Percentiles rank a stretch among this genome's conserved stretches.
Evolutionary conservation across 2,797 vertebrate species (phyloP).

Genomic region (Toxotes lorentzi): DNA sequence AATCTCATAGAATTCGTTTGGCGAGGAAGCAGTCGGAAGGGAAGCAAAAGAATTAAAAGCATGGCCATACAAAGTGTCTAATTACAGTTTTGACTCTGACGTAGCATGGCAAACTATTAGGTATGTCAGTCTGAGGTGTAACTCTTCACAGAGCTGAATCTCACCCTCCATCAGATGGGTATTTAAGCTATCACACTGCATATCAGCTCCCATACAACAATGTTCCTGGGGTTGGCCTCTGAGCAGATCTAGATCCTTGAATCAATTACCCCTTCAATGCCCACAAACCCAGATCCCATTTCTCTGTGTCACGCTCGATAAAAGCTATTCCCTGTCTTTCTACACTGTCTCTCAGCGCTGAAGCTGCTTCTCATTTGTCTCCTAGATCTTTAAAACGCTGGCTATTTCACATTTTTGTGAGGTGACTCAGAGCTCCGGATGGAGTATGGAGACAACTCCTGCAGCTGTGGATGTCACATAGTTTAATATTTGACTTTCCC

Average conservation of each 20-base stretch:
- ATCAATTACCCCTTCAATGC: constrained; percentile 81
- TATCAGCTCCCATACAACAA: constrained; percentile 67
- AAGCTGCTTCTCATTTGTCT: constrained; percentile 70
- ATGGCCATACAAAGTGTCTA: constrained; percentile 61
- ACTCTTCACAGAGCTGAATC: constrained; percentile 47
- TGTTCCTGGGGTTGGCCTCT: constrained; percentile 59
- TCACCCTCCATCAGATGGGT: constrained; percentile 38
- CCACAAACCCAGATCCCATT: constrained; percentile 80
- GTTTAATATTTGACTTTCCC: constrained; percentile 29
- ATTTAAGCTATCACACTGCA: constrained; percentile 68
- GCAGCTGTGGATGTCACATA: constrained; percentile 2
- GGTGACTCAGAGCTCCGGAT: constrained; percentile 28
- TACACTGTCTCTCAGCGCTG: constrained; percentile 52
- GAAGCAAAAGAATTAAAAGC: constrained; percentile 59
- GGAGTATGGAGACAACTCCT: constrained; percentile 25
- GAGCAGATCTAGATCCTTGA: constrained; percentile 70
- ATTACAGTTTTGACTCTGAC: constrained; percentile 71
- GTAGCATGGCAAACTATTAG: constrained; percentile 62
- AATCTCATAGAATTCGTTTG: constrained; percentile 63
- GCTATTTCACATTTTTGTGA: constrained; percentile 55
- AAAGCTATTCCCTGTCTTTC: constrained; percentile 76
- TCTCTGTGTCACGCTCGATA: constrained; percentile 82
- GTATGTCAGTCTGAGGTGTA: constrained; percentile 43
- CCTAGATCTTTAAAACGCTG: constrained; percentile 56
- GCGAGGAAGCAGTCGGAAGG: constrained; percentile 28